Conservation (phyloP, 2,113 vertebrate species). For the Prionailurus viverrinus region DNA sequence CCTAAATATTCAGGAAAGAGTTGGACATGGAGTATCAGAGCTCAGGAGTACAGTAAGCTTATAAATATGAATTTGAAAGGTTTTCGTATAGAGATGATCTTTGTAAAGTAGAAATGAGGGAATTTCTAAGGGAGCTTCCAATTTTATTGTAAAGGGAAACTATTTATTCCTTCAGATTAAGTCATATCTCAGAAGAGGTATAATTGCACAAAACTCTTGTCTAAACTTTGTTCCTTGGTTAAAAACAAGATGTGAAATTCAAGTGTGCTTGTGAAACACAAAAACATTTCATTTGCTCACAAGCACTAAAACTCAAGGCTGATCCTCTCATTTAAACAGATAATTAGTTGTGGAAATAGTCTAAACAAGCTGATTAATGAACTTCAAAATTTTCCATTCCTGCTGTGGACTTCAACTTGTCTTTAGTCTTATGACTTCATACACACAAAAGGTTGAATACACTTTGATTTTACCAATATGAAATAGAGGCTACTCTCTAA, state of each 20-base stretch:
- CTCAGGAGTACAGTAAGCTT: not conserved
- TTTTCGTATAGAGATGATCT: not conserved
- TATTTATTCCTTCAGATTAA: slow-evolving; percentile 27
- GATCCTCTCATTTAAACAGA: slow-evolving; percentile 27
- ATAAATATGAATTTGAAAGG: not conserved
- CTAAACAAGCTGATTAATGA: slow-evolving; percentile 5
- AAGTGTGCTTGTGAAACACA: not conserved
- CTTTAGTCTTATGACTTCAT: not conserved
- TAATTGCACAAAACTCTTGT: not conserved
- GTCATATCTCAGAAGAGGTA: not conserved
- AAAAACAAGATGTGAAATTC: not conserved
- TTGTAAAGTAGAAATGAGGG: not conserved
- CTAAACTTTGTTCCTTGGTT: slow-evolving; percentile 3
- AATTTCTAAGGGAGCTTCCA: not conserved
- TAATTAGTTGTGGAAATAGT: not conserved
- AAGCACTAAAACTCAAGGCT: not conserved
- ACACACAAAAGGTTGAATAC: not conserved
- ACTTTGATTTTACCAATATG: slow-evolving; percentile 23
- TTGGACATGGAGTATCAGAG: not conserved
- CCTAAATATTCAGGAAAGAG: not conserved
- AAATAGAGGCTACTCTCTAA: not conserved
- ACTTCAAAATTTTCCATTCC: not conserved
- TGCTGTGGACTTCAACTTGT: not conserved
- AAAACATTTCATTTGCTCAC: slow-evolving; percentile 46
- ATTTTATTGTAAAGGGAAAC: not conserved